Evolutionary conservation across 1,140 invertebrate species (phyloP).

Genomic region (Nephila pilipes): DNA sequence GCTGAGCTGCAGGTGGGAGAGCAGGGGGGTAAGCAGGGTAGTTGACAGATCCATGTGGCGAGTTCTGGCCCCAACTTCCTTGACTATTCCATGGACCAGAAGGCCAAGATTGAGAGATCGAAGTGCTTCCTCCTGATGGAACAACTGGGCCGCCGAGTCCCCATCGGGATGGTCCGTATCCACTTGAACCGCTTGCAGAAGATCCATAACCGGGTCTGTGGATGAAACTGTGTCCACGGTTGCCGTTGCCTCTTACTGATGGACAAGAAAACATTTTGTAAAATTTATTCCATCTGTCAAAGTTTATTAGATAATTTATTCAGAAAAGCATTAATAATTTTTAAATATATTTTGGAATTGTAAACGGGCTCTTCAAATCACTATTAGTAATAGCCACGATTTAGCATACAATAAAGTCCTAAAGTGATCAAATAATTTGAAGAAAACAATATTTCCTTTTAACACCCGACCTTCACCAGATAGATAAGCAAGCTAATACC

Average conservation of each 20-base stretch:
- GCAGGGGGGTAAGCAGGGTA: constrained; percentile 67
- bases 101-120: constrained; percentile 60
- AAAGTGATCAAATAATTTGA: not conserved
- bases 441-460: not conserved
- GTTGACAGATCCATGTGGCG: constrained; percentile 38
- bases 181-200: not conserved
- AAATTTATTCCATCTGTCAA: not conserved
- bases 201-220: constrained; percentile 74
- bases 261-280: not conserved
- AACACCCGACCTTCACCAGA: constrained; percentile 64
- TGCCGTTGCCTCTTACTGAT: constrained; percentile 70
- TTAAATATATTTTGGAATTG: too few relatives aligned
- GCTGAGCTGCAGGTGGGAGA: constrained; percentile 57
- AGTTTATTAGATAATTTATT: not conserved
- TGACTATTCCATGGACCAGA: constrained; percentile 53
- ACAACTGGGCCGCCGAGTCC: constrained; percentile 64
- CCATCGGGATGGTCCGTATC: constrained; percentile 71
- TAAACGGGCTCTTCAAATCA: too few relatives aligned
- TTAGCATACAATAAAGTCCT: too few relatives aligned
- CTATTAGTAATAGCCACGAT: too few relatives aligned
- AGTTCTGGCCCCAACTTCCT: not conserved
- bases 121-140: not conserved
- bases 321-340: not conserved
- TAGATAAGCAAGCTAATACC: constrained; percentile 42
- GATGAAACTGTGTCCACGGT: constrained; percentile 74